Percentiles rank a stretch among this genome's conserved stretches.
These are phyloP conservation scores for Hydrolagus colliei DNA, from an alignment of 2,797 vertebrate species.

Conservation along the genomic window DNA sequence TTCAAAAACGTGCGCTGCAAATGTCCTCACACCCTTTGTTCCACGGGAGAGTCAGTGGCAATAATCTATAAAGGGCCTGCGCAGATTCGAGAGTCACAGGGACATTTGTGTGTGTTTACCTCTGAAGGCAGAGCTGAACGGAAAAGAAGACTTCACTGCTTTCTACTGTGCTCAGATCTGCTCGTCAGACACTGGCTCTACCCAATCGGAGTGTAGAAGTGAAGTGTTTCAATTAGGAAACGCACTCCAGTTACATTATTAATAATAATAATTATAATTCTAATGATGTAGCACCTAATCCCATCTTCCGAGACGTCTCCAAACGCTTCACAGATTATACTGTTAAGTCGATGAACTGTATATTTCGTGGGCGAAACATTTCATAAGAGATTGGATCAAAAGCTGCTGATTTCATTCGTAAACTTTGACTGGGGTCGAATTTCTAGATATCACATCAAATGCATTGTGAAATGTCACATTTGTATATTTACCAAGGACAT, in stretches of 20 bases:
- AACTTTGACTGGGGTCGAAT: background rate
- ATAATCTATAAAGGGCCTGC: background rate
- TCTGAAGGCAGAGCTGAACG: background rate
- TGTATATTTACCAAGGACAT: background rate
- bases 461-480: background rate
- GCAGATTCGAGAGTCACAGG: background rate
- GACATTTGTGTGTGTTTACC: conserved; percentile 22
- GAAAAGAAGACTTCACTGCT: background rate
- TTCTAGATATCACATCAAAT: conserved; percentile 10
- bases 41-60: background rate
- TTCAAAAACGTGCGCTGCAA: background rate
- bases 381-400: no score
- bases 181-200: background rate
- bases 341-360: no score
- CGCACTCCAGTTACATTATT: no score
- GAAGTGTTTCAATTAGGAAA: no score
- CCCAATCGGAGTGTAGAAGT: no score
- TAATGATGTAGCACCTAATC: no score
- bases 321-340: no score
- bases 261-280: no score
- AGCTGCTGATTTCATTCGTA: no score
- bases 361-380: no score
- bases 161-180: background rate
- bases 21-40: background rate
- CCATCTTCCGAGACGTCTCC: no score